Percentiles rank a stretch among this genome's conserved stretches.
Evolutionary conservation across 2,888 invertebrate species (phyloP).

Genomic region (Athalia circularis): DNA sequence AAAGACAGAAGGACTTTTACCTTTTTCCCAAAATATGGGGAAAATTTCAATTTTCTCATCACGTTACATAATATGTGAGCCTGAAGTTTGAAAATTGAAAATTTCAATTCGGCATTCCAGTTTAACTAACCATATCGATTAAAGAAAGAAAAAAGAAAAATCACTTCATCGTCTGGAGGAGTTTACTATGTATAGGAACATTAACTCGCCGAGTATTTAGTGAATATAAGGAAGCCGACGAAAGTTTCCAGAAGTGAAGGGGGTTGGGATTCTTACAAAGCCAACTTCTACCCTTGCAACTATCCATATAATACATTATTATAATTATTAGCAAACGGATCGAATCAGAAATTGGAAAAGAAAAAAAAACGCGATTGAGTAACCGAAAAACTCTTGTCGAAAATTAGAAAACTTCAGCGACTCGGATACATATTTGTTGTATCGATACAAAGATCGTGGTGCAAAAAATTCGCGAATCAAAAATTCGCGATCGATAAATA

Average conservation of each 20-base stretch:
- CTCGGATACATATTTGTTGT: not conserved
- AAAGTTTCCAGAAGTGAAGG: conserved; percentile 61
- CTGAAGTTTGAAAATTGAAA: no score
- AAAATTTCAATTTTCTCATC: no score
- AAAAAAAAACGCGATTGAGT: not conserved
- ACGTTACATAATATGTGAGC: no score
- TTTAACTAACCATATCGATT: no score
- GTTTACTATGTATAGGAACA: conserved; percentile 16
- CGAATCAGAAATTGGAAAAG: conserved; percentile 13
- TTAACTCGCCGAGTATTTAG: conserved; percentile 52
- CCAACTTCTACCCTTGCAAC: conserved; percentile 63
- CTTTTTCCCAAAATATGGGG: no score
- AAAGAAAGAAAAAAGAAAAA: not conserved
- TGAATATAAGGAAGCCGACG: conserved; percentile 61
- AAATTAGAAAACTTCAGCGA: not conserved
- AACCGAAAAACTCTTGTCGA: not conserved
- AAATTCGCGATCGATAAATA: no score
- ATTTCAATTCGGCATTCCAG: no score
- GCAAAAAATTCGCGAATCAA: no score
- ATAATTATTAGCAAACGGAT: conserved; percentile 1
- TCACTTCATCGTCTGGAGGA: not conserved
- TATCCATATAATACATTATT: conserved; percentile 36
- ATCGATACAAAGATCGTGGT: no score
- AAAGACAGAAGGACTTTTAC: no score
- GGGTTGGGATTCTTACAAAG: conserved; percentile 58